Conservation (phyloP, 2,113 vertebrate species). For the Mus pahari region DNA sequence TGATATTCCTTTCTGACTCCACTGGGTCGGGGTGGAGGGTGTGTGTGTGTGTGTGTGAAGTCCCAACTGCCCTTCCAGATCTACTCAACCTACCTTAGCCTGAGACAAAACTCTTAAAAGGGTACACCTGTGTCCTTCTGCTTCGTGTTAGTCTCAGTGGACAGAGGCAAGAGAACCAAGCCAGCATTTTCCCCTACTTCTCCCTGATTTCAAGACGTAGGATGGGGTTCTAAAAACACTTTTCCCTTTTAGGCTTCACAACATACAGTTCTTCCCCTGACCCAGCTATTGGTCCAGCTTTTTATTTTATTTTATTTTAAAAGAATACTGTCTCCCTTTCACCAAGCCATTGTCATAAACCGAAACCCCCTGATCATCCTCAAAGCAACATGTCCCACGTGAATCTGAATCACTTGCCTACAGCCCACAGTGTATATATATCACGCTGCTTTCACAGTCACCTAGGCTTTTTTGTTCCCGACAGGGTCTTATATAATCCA, state of each 20-base stretch:
- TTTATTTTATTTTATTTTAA: background rate
- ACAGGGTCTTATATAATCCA: background rate
- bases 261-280: background rate
- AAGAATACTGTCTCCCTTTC: background rate
- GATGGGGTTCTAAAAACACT: background rate
- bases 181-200: background rate
- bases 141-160: background rate
- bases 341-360: rapidly evolving
- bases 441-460: background rate
- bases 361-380: background rate
- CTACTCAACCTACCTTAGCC: background rate
- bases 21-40: background rate
- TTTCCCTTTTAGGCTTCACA: background rate
- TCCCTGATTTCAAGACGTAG: background rate
- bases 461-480: background rate
- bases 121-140: background rate
- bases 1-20: background rate
- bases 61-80: background rate
- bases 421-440: rapidly evolving
- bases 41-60: too few relatives aligned
- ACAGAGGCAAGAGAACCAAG: background rate
- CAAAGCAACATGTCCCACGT: background rate
- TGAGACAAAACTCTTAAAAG: background rate
- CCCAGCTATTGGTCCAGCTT: background rate
- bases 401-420: background rate